These are phyloP conservation scores for Hylaeus anthracinus DNA, from an alignment of 1,140 invertebrate genomes.

Conservation along the genomic window DNA sequence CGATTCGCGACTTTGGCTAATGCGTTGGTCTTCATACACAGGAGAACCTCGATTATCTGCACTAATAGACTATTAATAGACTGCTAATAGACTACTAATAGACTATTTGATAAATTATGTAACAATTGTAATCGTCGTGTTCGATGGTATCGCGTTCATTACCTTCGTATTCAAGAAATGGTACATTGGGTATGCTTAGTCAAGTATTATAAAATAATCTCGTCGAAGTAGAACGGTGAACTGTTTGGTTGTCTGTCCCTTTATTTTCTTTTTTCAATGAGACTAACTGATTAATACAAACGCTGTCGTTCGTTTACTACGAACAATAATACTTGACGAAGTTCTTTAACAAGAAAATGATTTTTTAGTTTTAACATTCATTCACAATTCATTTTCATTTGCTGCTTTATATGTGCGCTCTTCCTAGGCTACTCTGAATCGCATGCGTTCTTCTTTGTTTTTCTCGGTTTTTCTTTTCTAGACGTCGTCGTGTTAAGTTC, in stretches of 20 bases:
- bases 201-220: slow-evolving; percentile 75
- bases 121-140: not conserved
- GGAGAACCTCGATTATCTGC: not conserved
- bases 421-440: slow-evolving; percentile 66
- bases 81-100: too few species aligned
- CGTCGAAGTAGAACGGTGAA: slow-evolving; percentile 34
- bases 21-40: not conserved
- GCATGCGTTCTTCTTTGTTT: slow-evolving; percentile 47
- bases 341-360: slow-evolving; percentile 66
- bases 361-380: slow-evolving; percentile 77
- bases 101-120: too few species aligned
- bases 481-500: slow-evolving; percentile 58
- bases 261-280: slow-evolving; percentile 13
- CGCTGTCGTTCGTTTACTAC: slow-evolving; percentile 32
- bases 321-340: slow-evolving; percentile 78
- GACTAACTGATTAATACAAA: slow-evolving; percentile 57
- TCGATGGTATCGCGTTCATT: not conserved
- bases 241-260: slow-evolving; percentile 13
- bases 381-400: slow-evolving; percentile 79
- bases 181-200: slow-evolving; percentile 78
- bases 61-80: not conserved
- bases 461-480: slow-evolving; percentile 36
- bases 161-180: slow-evolving; percentile 62
- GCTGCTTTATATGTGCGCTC: slow-evolving; percentile 79
- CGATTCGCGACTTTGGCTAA: not conserved